Base-by-base conservation (phyloP, 2,888 invertebrate genomes). In the Coronaproctus castanopsis region DNA sequence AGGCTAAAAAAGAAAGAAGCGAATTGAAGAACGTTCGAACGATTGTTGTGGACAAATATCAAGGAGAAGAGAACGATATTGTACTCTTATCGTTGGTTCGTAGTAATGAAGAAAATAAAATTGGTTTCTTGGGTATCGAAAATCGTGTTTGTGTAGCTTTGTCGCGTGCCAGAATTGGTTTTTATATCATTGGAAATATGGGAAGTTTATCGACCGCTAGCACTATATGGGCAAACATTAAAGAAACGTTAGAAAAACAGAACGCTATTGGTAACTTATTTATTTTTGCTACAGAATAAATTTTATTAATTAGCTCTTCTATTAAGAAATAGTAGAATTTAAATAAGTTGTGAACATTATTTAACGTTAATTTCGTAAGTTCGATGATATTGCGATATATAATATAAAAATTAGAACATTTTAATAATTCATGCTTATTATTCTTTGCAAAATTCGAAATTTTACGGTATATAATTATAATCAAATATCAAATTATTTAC, bases 31-130 rank as follows among this genome's bases (percentile, higher is more conserved):
- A n/a, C n/a, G n/a, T n/a, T n/a, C 74, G 76, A 63, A 77, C 85
- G 21, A 77, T 80, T 0, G 80, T 80, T 1, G 81, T 87, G 1
- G 87, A 88, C 69, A 86, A 84, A 68, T 88, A 79, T 67, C 88
- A 88, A 73, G 87, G 88, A 0, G 82, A 86, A 67, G 87, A 87
- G 74, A 82, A 79, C 68, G 80, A 80, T 68, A 85, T 88, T 67
- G 81, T 88, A 57, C 75, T 89, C 64, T 71, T 89, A 62, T 87
- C 87, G 0, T 70, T 89, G 18, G 88, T 89, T 0, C 77, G 88
- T 67, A 87, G 82, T 68, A 87, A 86, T 71, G 69, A 71, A 52
- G 75, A 78, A 14, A 76, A 76, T 55, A 78, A 76, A 60, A 81
- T 86, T 63, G 87, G 87, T 0, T 87, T 86, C 70, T 72, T 87